Evolutionary conservation across 1,140 invertebrate species (phyloP).

Genomic region (Berghia stephanieae): DNA sequence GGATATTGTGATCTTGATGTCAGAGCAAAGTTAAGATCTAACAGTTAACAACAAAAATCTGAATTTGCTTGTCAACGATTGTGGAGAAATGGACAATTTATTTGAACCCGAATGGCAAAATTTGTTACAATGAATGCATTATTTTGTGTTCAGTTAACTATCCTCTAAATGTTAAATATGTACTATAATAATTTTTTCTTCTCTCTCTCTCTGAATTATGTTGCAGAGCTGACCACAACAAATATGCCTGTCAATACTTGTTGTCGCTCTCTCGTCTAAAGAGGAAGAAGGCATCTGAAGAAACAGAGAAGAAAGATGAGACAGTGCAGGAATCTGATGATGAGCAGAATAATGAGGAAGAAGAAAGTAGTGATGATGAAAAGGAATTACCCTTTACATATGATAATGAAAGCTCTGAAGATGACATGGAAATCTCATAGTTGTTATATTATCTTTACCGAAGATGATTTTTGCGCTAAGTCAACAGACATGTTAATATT

Average conservation of each 20-base stretch:
- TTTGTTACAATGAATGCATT: neutral
- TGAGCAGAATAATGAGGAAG: constrained; percentile 28
- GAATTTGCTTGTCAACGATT: neutral
- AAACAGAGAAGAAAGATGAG: constrained; percentile 14
- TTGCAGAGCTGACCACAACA: constrained; percentile 65
- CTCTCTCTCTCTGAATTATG: neutral
- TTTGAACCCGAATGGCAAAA: neutral
- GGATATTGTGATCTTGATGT: too few relatives aligned
- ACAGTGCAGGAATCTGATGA: constrained; percentile 26
- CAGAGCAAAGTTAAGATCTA: too few relatives aligned
- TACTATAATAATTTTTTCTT: neutral
- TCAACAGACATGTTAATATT: neutral
- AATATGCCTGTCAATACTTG: constrained; percentile 59
- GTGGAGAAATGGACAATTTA: neutral
- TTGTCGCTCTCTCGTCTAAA: constrained; percentile 46
- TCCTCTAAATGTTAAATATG: neutral
- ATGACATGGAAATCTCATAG: constrained; percentile 17
- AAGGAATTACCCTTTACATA: constrained; percentile 24
- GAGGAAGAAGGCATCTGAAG: constrained; percentile 36
- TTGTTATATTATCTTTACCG: neutral
- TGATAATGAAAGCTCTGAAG: constrained; percentile 25
- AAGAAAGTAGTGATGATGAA: constrained; percentile 32
- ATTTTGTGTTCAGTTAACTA: neutral
- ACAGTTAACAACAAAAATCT: neutral
- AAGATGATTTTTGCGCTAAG: neutral